Base-by-base conservation (phyloP, 1,140 invertebrate species). In the Eulimnadia texana region DNA sequence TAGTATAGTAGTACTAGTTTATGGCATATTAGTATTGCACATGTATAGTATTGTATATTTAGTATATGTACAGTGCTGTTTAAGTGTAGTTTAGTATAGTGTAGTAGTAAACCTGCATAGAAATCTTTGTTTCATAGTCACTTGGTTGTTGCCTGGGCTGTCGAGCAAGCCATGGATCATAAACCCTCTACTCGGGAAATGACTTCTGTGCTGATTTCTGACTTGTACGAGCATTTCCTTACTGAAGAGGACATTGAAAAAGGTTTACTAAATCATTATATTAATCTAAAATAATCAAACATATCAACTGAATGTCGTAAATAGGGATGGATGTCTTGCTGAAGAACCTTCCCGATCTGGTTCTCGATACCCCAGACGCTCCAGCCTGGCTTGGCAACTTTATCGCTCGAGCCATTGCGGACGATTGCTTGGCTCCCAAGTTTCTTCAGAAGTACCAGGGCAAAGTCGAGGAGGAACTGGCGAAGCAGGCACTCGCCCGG, bases 121-220 rank as follows among this genome's bases (percentile, higher is more conserved):
- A n/a, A n/a, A n/a, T n/a, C n/a, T n/a, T n/a, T n/a, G n/a, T n/a
- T n/a, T n/a, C n/a, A 42, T 16, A 42, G 33, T 6, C 76, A 80
- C 65, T 68, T 80, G 70, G 50, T 61, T 28, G 57, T 55, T 23
- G 56, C 62, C n/a, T 20, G 55, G 63, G 75, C 79, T 19, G 79
- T 93, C 6, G 86, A 88, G 72, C 82, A 90, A 63, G 87, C 89
- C 2, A 76, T 95, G 76, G 90, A 94, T 71, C 86, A 90, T 67
- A 93, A 93, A 72, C 84, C 89, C 60, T 88, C 86, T 27, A 88
- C 93, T 70, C 78, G 90, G 51, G 91, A 94, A 73, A 86, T 94
- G 84, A 90, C 88, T 1, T 93, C 90, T 42, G 82, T 91, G 20
- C 77, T 95, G 33, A 83, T 95, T 65, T 91, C 90, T 9, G 90